phyloP scores from a whole-genome alignment of 2,888 invertebrate genomes.

The Harmothoe impar region DNA sequence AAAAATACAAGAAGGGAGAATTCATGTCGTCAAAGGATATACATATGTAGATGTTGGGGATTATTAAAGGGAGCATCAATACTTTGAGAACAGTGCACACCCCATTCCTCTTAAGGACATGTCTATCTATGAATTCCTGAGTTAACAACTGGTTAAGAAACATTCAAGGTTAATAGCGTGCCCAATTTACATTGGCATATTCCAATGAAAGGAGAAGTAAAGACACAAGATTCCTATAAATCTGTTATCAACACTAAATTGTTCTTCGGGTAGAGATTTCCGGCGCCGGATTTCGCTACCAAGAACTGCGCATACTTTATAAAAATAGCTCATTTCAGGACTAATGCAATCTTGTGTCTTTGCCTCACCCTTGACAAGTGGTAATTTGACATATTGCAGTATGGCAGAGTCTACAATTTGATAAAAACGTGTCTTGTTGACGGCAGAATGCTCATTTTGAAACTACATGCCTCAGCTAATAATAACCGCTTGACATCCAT shows the following conservation, averaged over 20 bases:
- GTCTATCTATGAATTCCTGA: conserved; percentile 64
- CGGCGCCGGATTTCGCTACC: background rate
- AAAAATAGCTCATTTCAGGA: background rate
- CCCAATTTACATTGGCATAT: background rate
- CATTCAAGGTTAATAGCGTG: background rate
- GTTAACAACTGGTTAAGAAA: conserved; percentile 46
- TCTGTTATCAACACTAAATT: background rate
- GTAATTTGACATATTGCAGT: background rate
- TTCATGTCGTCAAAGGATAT: background rate
- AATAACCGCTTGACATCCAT: background rate
- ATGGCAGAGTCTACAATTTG: conserved; percentile 42
- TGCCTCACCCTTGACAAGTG: background rate
- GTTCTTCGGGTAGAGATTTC: background rate
- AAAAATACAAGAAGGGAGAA: background rate
- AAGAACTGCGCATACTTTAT: too few species aligned
- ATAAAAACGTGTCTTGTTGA: background rate
- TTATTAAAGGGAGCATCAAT: too few species aligned
- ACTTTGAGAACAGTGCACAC: background rate
- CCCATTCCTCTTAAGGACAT: conserved; percentile 32
- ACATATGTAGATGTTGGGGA: too few species aligned
- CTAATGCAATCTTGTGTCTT: conserved; percentile 24
- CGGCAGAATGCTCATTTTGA: background rate
- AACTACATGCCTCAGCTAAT: background rate
- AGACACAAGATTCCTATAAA: background rate
- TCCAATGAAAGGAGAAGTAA: background rate